Evolutionary conservation across 2,888 invertebrate genomes (phyloP), one percentile per base, ranked within the genome.

Genomic region (Sussaba pulchella): DNA sequence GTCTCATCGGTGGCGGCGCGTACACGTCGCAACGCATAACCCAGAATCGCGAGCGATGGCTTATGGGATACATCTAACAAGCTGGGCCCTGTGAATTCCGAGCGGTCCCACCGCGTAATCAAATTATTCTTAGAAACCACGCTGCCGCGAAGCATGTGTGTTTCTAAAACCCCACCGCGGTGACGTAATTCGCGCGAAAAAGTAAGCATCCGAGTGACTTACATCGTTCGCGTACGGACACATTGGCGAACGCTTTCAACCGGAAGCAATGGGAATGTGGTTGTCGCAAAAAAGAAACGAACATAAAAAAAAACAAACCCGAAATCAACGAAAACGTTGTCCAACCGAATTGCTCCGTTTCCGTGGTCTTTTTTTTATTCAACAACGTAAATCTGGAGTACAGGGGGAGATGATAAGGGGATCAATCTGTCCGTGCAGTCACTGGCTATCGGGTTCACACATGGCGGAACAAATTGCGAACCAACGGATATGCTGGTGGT

Each of bases 41-140:
- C 76, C 59, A 75, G 74, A 45, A 72, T 81, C 63, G 80, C 67
- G 52, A 81, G 69, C 63, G 63, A 66, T 71, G 73, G 59, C 71
- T 67, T 71, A 78, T 75, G 72, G 79, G 74, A 74, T 82, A 70
- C 74, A 80, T 81, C 83, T 85, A 83, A 85, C 83, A 82, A 85
- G 83, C 83, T 78, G 82, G 63, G 80, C 85, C 85, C 87, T 85
- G 87, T 84, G 82, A 88, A 88, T 87, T 88, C 83, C 85, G 76
- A 82, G 84, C 82, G 83, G 84, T 85, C 85, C 82, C 84, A 78
- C 79, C 76, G 85, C 87, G 89, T 89, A 89, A 89, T 88, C 87
- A 88, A 88, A 88, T 87, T 89, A 88, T 89, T 89, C 89, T 87
- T 87, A 85, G 86, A 86, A 85, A 79, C 76, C 83, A 81, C 79